Evolutionary conservation across 2,888 invertebrate species (phyloP), one percentile per base, ranked within the genome.

Genomic region (Idaea dimidiata): DNA sequence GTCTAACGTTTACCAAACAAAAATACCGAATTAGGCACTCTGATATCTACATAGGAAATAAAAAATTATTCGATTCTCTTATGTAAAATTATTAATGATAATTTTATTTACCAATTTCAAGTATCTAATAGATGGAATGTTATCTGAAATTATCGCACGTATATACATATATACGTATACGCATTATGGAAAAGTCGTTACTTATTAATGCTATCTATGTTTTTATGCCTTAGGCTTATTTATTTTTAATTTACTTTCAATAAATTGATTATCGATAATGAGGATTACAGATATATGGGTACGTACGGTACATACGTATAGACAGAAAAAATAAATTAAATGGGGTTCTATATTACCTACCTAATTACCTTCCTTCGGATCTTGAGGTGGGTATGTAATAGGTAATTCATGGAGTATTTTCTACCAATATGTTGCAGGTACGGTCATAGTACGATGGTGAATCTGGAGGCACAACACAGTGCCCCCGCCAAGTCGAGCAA

Each of bases 201-300:
- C 3, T 8, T 43, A 43, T 43, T 14, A 10, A 43, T 43, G 43
- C 43, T 43, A 43, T 43, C 43, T 8, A 24, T 24, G 24, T 24
- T 43, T 43, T 43, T 43, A 43, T 43, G 43, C 43, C 43, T 43
- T 43, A 43, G 43, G 43, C 43, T 43, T 43, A 43, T 43, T 43
- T 8, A 8, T 43, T 43, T 43, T 43, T 8, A 43, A 8, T 43
- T 43, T 10, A 14, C 14, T 43, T 8, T 43, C 14, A 43, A 43
- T 43, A 43, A 24, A 5, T 24, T 43, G 43, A 43, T 43, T 43
- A 43, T 14, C 10, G 43, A 7, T 43, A 43, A 10, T 43, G 8
- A 6, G 2, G 43, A 14, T 43, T 43, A 43, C 43, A 8, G 43
- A 43, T 43, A 43, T n/a, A n/a, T n/a, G n/a, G n/a, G n/a, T n/a